A percentile compares a stretch with the other conserved stretches of the same genome.
Evolutionary conservation across 2,113 vertebrate genomes (phyloP).

Genomic region (Gyps fulvus): DNA sequence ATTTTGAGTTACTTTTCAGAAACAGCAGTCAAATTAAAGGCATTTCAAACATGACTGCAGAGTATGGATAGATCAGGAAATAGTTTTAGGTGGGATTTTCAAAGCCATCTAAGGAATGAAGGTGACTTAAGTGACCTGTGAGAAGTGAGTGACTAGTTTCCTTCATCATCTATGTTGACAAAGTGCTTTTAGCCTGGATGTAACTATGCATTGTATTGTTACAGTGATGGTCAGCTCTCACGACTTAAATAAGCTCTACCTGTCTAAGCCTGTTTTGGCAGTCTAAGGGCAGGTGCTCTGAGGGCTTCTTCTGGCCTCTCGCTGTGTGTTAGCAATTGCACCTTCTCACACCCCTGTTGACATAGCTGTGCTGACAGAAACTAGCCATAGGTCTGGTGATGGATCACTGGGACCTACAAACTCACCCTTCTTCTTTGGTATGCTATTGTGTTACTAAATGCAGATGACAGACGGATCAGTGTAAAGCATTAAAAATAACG

Average conservation of each 20-base stretch:
- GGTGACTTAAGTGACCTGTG: background rate
- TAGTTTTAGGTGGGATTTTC: background rate
- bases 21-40: background rate
- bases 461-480: background rate
- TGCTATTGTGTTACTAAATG: background rate
- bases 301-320: background rate
- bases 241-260: background rate
- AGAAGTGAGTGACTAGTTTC: background rate
- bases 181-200: background rate
- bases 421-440: background rate
- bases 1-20: background rate
- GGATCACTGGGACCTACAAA: background rate
- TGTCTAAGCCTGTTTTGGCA: background rate
- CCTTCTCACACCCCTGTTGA: background rate
- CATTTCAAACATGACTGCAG: background rate
- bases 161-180: background rate
- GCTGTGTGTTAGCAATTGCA: background rate
- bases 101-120: background rate
- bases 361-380: background rate
- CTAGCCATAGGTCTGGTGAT: background rate
- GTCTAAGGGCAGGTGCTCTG: background rate
- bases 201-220: fast-evolving
- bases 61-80: background rate
- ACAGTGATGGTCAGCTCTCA: fast-evolving
- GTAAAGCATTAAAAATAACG: constrained; percentile 18